A percentile compares a stretch with the other conserved stretches of the same genome.
Evolutionary conservation across 2,888 invertebrate genomes (phyloP).

Genomic region (Erebia palarica): DNA sequence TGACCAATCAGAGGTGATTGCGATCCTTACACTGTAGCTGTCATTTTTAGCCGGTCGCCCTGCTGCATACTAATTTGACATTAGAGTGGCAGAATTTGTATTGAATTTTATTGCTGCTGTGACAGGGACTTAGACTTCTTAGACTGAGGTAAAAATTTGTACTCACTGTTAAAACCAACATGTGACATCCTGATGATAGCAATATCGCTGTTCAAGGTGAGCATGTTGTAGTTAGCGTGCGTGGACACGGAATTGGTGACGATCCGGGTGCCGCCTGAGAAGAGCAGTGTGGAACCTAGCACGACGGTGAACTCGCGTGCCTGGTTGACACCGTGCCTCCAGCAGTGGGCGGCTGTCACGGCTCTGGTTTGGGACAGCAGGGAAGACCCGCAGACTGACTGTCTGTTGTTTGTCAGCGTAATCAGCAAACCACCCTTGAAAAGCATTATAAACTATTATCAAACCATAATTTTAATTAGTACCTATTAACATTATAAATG

Average conservation of each 20-base stretch:
- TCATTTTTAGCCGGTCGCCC: too few relatives aligned
- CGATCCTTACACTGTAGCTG: too few relatives aligned
- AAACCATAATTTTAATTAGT: too few relatives aligned
- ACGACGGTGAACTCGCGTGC: conserved; percentile 53
- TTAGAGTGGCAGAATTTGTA: too few relatives aligned
- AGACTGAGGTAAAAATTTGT: neutral
- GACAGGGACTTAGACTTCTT: too few relatives aligned
- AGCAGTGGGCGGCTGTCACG: conserved; percentile 54
- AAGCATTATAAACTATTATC: neutral
- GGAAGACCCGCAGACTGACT: conserved; percentile 55
- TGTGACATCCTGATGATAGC: conserved; percentile 26
- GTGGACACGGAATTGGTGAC: conserved; percentile 42
- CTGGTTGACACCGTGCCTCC: conserved; percentile 48
- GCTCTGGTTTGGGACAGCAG: conserved; percentile 51
- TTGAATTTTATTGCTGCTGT: too few relatives aligned
- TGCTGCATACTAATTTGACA: too few relatives aligned
- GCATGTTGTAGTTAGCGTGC: conserved; percentile 45
- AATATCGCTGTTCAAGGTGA: conserved; percentile 29
- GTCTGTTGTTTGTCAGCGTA: conserved; percentile 42
- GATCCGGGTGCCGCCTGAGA: conserved; percentile 48
- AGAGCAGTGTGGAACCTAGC: conserved; percentile 48
- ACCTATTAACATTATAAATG: too few relatives aligned
- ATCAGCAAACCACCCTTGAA: conserved; percentile 45
- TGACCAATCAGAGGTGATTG: too few relatives aligned
- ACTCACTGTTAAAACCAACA: conserved; percentile 35